Conservation (phyloP, 2,113 vertebrate genomes). For the Passer montanus region DNA sequence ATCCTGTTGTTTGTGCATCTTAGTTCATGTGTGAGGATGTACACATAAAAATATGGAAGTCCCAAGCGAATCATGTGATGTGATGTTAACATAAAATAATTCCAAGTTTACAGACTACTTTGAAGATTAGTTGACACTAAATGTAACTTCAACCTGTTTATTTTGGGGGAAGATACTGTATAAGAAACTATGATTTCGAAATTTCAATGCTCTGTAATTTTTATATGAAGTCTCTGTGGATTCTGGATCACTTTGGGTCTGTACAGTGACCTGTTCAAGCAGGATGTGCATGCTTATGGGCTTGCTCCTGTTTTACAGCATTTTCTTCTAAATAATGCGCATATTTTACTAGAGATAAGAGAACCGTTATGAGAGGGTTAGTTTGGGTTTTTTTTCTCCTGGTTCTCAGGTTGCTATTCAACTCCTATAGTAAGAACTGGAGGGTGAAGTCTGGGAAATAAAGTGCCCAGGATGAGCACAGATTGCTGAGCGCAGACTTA, state of each 20-base stretch:
- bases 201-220: background rate
- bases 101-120: background rate
- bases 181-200: background rate
- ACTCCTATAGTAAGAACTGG: background rate
- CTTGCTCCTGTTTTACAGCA: background rate
- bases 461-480: background rate
- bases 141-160: background rate
- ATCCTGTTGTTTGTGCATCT: background rate
- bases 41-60: background rate
- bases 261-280: background rate
- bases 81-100: background rate
- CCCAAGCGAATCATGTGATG: background rate
- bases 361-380: background rate
- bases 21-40: background rate
- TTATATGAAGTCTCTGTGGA: background rate
- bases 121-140: background rate
- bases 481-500: background rate
- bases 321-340: background rate
- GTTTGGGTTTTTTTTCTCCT: background rate
- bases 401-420: background rate
- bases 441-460: background rate
- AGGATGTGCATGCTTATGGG: background rate
- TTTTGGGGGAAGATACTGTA: background rate
- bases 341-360: background rate
- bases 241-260: background rate